Conservation (phyloP, 2,113 vertebrate genomes). For the Cynoglossus semilaevis region DNA sequence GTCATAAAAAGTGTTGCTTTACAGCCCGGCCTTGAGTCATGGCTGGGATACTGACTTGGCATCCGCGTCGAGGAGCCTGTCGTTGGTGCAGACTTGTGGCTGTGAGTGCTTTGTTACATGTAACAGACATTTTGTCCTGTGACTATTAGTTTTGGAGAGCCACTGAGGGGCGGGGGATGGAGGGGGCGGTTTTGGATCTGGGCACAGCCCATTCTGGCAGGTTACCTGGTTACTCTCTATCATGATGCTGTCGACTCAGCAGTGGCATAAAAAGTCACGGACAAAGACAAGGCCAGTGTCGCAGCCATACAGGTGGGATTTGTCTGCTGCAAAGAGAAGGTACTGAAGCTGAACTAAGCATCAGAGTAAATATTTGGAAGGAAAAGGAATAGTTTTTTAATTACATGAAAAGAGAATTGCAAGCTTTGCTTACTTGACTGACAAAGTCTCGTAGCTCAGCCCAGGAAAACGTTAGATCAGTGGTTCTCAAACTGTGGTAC, state of each 20-base stretch:
- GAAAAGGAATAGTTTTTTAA: not conserved
- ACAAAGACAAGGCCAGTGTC: slow-evolving; percentile 44
- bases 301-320: slow-evolving; percentile 1
- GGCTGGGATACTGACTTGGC: slow-evolving; percentile 50
- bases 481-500: too few species aligned
- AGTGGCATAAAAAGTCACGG: slow-evolving; percentile 38
- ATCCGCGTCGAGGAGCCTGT: slow-evolving; percentile 47
- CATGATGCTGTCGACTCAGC: slow-evolving; percentile 43
- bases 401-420: not conserved
- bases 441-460: too few species aligned
- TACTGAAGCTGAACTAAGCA: not conserved
- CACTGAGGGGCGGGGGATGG: slow-evolving; percentile 37
- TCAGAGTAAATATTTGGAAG: not conserved
- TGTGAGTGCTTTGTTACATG: slow-evolving; percentile 56
- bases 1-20: slow-evolving; percentile 33
- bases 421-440: too few species aligned
- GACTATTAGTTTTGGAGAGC: slow-evolving; percentile 60
- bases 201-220: slow-evolving; percentile 33
- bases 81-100: slow-evolving; percentile 40
- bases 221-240: slow-evolving; percentile 21
- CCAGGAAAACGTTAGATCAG: too few species aligned
- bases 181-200: slow-evolving; percentile 21
- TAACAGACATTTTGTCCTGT: slow-evolving; percentile 56
- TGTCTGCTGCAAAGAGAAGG: slow-evolving; percentile 6
- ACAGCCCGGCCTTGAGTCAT: slow-evolving; percentile 29